Base-by-base conservation (phyloP, 2,797 vertebrate genomes). In the Gambusia yucatana region DNA sequence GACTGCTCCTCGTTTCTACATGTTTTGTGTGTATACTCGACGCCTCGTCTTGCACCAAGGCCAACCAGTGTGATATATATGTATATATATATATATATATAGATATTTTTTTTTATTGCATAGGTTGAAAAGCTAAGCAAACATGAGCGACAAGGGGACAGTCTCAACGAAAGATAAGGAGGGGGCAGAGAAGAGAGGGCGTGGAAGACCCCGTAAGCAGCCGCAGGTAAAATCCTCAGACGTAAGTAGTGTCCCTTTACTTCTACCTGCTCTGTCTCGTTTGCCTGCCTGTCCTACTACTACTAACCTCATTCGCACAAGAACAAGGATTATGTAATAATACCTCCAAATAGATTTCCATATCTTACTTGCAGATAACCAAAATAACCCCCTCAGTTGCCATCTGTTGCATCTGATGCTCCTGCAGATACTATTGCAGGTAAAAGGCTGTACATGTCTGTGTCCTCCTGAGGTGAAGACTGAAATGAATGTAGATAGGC, bases 71-170 rank as follows among this genome's bases (percentile, higher is more conserved):
- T 86, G 86, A 76, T 86, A 87, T 85, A 8, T 50, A 7, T 22
- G 6, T 47, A 17, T 46, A 11, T 13, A 44, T 14, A 4, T 61
- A 36, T n/a, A 11, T 65, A 1, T 9, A 1, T 43, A 4, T 16
- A 5, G n/a, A n/a, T n/a, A n/a, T 33, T 30, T 30, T 28, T 57
- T n/a, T 16, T 41, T 11, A 16, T 72, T 46, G 36, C 59, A 65
- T 41, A 83, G 93, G 91, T 86, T 83, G 89, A 88, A 79, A 87
- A 88, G 83, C 88, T 84, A 82, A 89, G 89, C 85, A 87, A 96
- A 88, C 46, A 98, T 99, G 98, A 99, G 98, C 25, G 98, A 98
- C 84, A 98, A 98, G 95, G 96, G 96, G 94, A 97, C 97, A 75
- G 95, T 97, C 87, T 95, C 97, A 82, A 93, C 96, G 89, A 98